Conservation (phyloP, 1,140 invertebrate species). For the Adelges cooleyi region DNA sequence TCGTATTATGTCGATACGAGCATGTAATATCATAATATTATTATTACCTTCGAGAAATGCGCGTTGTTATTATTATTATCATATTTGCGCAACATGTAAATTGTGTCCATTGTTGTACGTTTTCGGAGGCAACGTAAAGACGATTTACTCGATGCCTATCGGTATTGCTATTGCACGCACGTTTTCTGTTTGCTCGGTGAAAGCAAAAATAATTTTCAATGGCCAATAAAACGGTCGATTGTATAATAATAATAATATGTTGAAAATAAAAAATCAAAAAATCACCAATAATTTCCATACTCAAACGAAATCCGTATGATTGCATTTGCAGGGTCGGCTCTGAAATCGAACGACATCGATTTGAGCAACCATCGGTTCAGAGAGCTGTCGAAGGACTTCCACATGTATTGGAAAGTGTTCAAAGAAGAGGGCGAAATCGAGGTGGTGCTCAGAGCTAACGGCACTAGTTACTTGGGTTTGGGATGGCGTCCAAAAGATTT, state of each 20-base stretch:
- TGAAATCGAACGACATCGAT: conserved; percentile 53
- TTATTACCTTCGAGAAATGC: too few relatives aligned
- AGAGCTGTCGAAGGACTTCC: conserved; percentile 57
- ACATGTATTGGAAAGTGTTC: conserved; percentile 70
- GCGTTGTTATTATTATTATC: neutral
- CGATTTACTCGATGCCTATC: neutral
- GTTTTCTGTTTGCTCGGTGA: neutral
- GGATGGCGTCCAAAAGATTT: conserved; percentile 67
- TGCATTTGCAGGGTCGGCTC: conserved; percentile 47
- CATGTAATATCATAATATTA: too few relatives aligned
- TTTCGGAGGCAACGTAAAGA: neutral
- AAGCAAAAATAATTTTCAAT: neutral
- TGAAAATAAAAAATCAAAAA: too few relatives aligned
- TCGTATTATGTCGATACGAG: too few relatives aligned
- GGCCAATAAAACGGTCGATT: too few relatives aligned
- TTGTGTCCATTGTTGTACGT: neutral
- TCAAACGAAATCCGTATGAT: too few relatives aligned
- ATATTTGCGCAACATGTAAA: conserved; percentile 9
- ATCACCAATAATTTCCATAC: too few relatives aligned
- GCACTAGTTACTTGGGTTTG: conserved; percentile 71
- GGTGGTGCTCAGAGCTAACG: conserved; percentile 67
- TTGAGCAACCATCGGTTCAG: conserved; percentile 54
- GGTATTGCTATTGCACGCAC: neutral
- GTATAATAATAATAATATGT: too few relatives aligned
- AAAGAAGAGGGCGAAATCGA: conserved; percentile 71